Base-by-base conservation (phyloP, 1,140 invertebrate species). In the Ips typographus region DNA sequence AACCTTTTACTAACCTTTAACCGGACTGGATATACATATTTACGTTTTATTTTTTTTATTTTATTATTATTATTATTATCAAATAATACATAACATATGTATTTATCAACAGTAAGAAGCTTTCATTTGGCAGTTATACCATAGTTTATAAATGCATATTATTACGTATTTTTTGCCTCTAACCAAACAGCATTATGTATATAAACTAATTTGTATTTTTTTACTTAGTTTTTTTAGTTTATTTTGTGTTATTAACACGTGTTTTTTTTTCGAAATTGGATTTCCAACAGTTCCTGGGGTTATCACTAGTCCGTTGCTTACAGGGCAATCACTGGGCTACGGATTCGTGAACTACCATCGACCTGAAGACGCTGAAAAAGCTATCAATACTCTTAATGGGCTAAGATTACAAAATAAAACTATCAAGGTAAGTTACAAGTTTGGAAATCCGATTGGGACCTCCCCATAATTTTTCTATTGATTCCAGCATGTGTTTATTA, bases 291-390 rank as follows among this genome's bases (percentile, higher is more conserved):
- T 75, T 74, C 73, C 74, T 70, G 74, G 74, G 74, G 73, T 75
- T 75, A 70, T 74, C 69, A 74, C 73, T 75, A 74, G 75, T 77
- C 73, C 75, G 72, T 77, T 76, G 74, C 76, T 80, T 80, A 74
- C 85, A 96, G 97, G 96, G 78, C 97, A 99, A 86, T 98, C 95
- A 84, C 88, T 99, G 75, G 97, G 98, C 72, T 99, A 99, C 83
- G 98, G 97, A 73, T 99, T 99, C 83, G 97, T 99, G 71, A 99
- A 99, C 86, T 99, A 98, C 83, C 94, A 97, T 79, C 88, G 94
- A 76, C 88, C 93, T 60, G 95, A 98, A 84, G 96, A 99, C 85
- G 97, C 98, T 47, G 94, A 97, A 81, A 97, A 98, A 83, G 97
- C 98, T 60, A 98, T 99, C 79, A 94, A 94, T 82, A 96, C 95